Evolutionary conservation across 2,113 vertebrate genomes (phyloP), one percentile per base, ranked within the genome.

Genomic region (Neolamprologus sp.): DNA sequence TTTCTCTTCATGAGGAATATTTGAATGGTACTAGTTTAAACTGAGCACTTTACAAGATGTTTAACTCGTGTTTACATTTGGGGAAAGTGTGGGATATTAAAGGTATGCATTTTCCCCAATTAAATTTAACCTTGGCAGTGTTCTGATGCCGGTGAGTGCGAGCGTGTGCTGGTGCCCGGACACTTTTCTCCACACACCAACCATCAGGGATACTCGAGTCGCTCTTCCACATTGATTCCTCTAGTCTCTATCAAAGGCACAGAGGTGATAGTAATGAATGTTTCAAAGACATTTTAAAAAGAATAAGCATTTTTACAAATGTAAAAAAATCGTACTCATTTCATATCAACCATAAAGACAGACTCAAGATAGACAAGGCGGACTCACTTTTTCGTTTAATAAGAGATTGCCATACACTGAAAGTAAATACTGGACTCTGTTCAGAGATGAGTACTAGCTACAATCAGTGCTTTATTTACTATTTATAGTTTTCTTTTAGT

Each of bases 161-260:
- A 94, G 9, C 85, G 86, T 19, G 47, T 83, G 9, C 80, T 85
- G 17, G 87, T 78, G 88, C 91, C 14, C 91, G 93, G 35, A 81
- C 90, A 0, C 91, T 92, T 2, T 85, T 94, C 17, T 94, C 95
- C 65, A 60, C 91, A 1, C 95, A 91, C 6, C 96, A 96, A 8
- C 95, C 95, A 26, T 96, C 96, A 0, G 1, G 95, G 97, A 63
- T 98, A 97, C 94, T 91, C 97, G 75, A 98, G 98, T 1, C 84
- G 98, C 28, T 94, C 95, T 19, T 97, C 95, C 0, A 95, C 96
- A 0, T 85, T 96, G 84, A 93, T 93, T 19, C 87, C 83, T 54
- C 21, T 86, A 1, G 82, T 51, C 21, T 26, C 35, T 42, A 75
- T 51, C 7, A 92, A 58, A 9, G 86, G 92, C 65, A 88, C 68